phyloP scores from a whole-genome alignment of 2,797 vertebrate species.

The Carcharodon carcharias region DNA sequence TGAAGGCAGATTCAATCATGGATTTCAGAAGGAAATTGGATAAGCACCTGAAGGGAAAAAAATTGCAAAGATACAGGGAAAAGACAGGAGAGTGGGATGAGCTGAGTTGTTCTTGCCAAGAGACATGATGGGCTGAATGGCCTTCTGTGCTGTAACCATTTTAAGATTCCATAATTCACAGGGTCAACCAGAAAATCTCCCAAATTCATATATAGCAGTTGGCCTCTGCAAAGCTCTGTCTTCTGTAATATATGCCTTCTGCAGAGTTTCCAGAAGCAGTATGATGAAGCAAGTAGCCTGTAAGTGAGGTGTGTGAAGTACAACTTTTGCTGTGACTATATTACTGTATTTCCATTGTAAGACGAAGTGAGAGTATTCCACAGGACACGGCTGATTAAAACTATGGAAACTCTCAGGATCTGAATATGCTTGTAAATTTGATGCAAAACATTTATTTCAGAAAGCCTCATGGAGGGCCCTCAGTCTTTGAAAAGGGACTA shows the following conservation, averaged over 20 bases:
- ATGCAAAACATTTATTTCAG: neutral
- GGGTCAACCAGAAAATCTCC: neutral
- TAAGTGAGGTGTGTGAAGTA: neutral
- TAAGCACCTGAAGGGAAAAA: too few relatives aligned
- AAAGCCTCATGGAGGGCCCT: neutral
- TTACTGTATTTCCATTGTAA: neutral
- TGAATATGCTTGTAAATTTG: neutral
- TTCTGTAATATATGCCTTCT: neutral
- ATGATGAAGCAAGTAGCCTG: neutral
- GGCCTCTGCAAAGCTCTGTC: neutral
- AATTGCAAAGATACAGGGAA: too few relatives aligned
- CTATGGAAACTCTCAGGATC: neutral
- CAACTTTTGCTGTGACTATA: neutral
- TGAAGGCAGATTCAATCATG: too few relatives aligned
- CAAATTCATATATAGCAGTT: neutral
- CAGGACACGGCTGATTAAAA: neutral
- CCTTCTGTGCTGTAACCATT: too few relatives aligned
- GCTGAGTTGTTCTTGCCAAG: too few relatives aligned
- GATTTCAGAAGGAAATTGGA: too few relatives aligned
- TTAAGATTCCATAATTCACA: neutral
- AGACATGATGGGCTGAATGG: too few relatives aligned
- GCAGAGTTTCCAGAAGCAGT: neutral
- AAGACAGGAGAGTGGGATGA: too few relatives aligned
- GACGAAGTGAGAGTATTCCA: neutral
- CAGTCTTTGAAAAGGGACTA: neutral